phyloP scores from a whole-genome alignment of 2,888 invertebrate species.

The Neocrepidodera transversa region DNA sequence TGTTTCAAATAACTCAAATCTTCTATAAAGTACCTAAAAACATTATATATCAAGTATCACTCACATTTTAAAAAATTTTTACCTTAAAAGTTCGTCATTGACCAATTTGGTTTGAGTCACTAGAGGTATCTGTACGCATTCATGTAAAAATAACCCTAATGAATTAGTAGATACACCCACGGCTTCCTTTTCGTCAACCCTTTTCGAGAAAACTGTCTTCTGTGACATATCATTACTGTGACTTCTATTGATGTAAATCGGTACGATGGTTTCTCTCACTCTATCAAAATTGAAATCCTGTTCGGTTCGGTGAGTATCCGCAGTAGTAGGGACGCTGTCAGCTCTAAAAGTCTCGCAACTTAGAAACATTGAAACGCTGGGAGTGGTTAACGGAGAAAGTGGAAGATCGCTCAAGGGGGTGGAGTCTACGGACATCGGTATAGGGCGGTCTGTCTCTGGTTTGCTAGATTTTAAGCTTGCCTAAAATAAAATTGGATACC shows the following conservation, averaged over 20 bases:
- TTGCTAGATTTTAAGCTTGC: constrained; percentile 12
- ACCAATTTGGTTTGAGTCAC: constrained; percentile 73
- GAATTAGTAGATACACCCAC: constrained; percentile 52
- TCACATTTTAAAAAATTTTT: too few relatives aligned
- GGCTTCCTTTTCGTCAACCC: constrained; percentile 57
- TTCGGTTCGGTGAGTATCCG: constrained; percentile 62
- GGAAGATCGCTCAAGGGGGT: constrained; percentile 53
- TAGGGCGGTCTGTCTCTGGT: constrained; percentile 41
- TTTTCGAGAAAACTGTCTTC: constrained; percentile 47
- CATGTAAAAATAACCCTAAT: constrained; percentile 52
- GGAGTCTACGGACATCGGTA: constrained; percentile 58
- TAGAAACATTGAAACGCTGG: constrained; percentile 41
- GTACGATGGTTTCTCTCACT: constrained; percentile 12
- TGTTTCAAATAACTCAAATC: constrained; percentile 74
- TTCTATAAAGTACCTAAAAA: constrained; percentile 66
- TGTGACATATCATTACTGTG: constrained; percentile 9
- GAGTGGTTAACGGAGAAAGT: constrained; percentile 36
- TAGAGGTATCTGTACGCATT: constrained; percentile 70
- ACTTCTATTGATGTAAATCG: constrained; percentile 27
- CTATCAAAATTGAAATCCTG: constrained; percentile 53
- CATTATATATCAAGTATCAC: neutral
- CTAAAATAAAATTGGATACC: too few relatives aligned
- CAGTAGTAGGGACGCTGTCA: constrained; percentile 50
- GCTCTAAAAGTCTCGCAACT: constrained; percentile 40
- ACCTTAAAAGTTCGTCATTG: constrained; percentile 72